Base-by-base conservation (phyloP, 2,888 invertebrate species). In the Caradrina clavipalpis region DNA sequence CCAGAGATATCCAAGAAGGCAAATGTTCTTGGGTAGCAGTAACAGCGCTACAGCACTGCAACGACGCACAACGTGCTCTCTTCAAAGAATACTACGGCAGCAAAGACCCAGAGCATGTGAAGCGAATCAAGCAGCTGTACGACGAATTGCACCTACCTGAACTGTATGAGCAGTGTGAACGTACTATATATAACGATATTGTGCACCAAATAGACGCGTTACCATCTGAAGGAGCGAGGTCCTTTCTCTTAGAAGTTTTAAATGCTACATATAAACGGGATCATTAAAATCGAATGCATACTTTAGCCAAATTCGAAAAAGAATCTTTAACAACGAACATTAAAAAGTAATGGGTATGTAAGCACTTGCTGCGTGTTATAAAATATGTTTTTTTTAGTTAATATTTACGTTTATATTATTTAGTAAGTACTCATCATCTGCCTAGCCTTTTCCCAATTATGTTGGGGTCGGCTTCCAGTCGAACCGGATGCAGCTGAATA, bases 11-110 rank as follows among this genome's bases (percentile, higher is more conserved):
- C 82, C 96, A 97, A 89, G 98, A 99, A 85, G 98, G 98, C 51
- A 99, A 99, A 93, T 99, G 99, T 91, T 97, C 98, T 0, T 99
- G 99, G 99, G 92, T 99, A 42, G 97, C 98, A 1, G 98, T 98
- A 2, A 97, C 97, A 35, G 98, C 98, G 39, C 95, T 99, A 76
- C 97, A 98, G 90, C 96, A 97, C 59, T 97, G 97, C n/a, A 97
- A 96, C 58, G 94, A 96, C 0, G 94, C 96, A 17, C 98, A 98
- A 87, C 96, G 96, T 67, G 72, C 71, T 2, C 71, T 84, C 8
- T 90, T 90, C 57, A 92, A 96, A 84, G 96, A 97, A 73, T 97
- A 97, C 89, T 98, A 98, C 87, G 98, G 98, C 6, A 90, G 88
- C 71, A 88, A 95, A 59, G 97, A 98, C 78, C 93, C 96, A 0